These are phyloP conservation scores for Nysson spinosus DNA, from an alignment of 2,888 invertebrate genomes.

Conservation along the genomic window DNA sequence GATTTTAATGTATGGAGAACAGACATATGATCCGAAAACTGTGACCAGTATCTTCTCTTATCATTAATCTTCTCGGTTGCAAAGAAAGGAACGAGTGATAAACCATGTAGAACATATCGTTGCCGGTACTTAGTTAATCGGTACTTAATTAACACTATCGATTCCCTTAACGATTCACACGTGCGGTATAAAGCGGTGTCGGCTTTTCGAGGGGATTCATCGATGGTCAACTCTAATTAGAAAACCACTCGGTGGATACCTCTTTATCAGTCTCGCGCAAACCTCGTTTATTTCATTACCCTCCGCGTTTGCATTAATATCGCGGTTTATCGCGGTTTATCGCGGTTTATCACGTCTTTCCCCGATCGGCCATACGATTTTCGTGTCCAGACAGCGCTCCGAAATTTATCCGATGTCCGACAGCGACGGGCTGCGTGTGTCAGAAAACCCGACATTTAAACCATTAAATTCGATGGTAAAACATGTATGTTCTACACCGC, in stretches of 20 bases:
- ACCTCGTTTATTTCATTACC: background rate
- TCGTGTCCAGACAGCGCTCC: constrained; percentile 11
- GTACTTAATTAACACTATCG: constrained; percentile 42
- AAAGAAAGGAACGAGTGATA: constrained; percentile 5
- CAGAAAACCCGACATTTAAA: constrained; percentile 21
- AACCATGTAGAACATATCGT: constrained; percentile 9
- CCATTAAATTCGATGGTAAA: constrained; percentile 11
- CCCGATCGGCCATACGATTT: background rate
- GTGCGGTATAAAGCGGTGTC: constrained; percentile 30
- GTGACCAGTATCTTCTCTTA: constrained; percentile 4
- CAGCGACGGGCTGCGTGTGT: constrained; percentile 9
- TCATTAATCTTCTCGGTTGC: constrained; percentile 38
- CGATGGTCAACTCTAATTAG: constrained; percentile 28
- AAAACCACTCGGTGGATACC: constrained; percentile 26
- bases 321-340: background rate
- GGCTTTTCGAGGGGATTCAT: constrained; percentile 10
- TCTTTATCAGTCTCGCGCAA: constrained; percentile 28
- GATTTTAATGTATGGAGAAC: too few relatives aligned
- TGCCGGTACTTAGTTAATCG: constrained; percentile 42
- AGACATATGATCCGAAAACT: too few relatives aligned
- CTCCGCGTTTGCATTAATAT: background rate
- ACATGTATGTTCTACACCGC: constrained; percentile 7
- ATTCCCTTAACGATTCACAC: constrained; percentile 42
- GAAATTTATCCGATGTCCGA: constrained; percentile 33
- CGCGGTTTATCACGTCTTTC: background rate